Base-by-base conservation (phyloP, 2,113 vertebrate species). In the Corapipo altera region DNA sequence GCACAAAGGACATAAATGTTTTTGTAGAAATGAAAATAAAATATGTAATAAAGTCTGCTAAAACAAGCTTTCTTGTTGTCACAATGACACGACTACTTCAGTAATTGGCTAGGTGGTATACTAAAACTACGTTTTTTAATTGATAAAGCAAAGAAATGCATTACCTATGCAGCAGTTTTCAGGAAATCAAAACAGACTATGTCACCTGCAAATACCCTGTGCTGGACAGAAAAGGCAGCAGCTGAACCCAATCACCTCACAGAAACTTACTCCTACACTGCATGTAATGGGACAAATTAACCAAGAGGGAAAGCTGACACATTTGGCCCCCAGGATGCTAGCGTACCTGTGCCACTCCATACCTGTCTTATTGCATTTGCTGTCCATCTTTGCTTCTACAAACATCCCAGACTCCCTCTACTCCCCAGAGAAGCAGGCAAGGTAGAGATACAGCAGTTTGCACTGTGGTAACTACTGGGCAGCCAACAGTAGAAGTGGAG, bases 21-120 rank as follows among this genome's bases (percentile, higher is more conserved):
- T 96, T 93, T 95, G 49, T 54, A 91, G 91, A 96, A 97, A 92
- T 54, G 12, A 94, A 95, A 97, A 88, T 30, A 72, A 86, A 74
- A 52, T 64, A 91, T 8, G 18, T 37, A 95, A 97, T 80, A 92
- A 96, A 95, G 77, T 55, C 67, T 9, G 28, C 14, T 28, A 79
- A 35, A 28, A n/a, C 17, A 62, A 88, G 24, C 11, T 28, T 52
- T 54, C 30, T 11, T 11, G 15, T 37, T 70, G 51, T 80, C 23
- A 35, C 49, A 84, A 3, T 21, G 11, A 46, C n/a, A 59, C 2
- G 22, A 52, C 41, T 87, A 44, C 15, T 49, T 76, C 28, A 83
- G 18, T 22, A 84, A n/a, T 0, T 85, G 19, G 16, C 85, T 6
- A 65, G 27, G 28, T 9, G 2, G 18, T 28, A 64, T 41, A 83